A percentile compares a stretch with the other conserved stretches of the same genome.
phyloP scores from a whole-genome alignment of 1,140 invertebrate species.

The Bactericera cockerelli region DNA sequence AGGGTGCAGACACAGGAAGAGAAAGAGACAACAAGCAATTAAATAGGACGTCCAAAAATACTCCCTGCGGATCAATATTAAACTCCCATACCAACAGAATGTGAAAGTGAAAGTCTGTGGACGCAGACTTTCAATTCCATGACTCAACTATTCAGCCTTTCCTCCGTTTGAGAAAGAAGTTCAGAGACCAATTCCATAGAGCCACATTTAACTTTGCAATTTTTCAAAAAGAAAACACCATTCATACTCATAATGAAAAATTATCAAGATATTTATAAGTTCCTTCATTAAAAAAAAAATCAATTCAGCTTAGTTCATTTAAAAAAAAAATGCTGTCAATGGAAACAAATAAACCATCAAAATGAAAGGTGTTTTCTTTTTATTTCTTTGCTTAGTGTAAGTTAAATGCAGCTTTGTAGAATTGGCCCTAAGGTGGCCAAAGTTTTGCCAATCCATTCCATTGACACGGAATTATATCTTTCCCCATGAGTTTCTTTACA shows the following conservation, averaged over 20 bases:
- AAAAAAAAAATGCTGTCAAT: background rate
- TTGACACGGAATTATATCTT: background rate
- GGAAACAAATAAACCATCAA: background rate
- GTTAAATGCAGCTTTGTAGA: background rate
- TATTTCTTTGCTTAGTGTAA: background rate
- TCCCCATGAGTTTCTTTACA: background rate
- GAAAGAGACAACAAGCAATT: conserved; percentile 7
- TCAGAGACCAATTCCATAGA: too few species aligned
- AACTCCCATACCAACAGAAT: background rate
- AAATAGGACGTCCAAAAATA: background rate
- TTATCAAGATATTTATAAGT: background rate
- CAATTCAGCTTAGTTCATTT: background rate
- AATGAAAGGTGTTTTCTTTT: background rate
- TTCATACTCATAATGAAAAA: background rate
- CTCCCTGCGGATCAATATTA: background rate
- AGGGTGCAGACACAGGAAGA: background rate
- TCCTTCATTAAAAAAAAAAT: too few species aligned
- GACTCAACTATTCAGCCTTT: background rate
- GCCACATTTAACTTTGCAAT: background rate
- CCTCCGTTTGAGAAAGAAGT: too few species aligned
- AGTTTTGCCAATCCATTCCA: background rate
- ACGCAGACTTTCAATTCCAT: background rate
- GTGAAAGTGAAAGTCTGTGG: background rate
- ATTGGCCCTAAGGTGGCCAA: background rate
- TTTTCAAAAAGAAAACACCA: background rate